Conservation (phyloP, 2,797 vertebrate genomes). For the Nannoperca australis region DNA sequence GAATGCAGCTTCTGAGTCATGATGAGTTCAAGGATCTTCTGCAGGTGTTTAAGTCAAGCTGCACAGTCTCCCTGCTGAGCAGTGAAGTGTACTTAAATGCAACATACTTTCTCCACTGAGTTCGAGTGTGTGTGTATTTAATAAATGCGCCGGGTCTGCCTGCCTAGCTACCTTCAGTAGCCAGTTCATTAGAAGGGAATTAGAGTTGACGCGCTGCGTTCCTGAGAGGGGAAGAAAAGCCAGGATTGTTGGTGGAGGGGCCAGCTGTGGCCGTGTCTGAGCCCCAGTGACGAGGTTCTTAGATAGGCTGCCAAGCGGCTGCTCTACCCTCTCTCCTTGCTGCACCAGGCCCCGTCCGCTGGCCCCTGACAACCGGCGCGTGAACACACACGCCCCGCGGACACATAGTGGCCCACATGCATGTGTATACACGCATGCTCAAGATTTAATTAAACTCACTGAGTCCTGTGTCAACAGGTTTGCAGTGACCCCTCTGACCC, state of each 20-base stretch:
- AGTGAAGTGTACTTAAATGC: constrained; percentile 43
- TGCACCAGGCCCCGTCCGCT: constrained; percentile 49
- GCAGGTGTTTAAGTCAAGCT: constrained; percentile 42
- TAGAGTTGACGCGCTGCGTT: constrained; percentile 76
- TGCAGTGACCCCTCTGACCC: constrained; percentile 45
- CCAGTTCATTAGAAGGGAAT: constrained; percentile 86
- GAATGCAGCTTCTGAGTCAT: constrained; percentile 25
- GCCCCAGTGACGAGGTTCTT: constrained; percentile 62
- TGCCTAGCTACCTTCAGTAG: constrained; percentile 68
- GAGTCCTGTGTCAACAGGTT: constrained; percentile 66
- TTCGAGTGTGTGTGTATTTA: constrained; percentile 56
- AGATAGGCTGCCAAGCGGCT: constrained; percentile 79
- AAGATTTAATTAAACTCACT: constrained; percentile 76
- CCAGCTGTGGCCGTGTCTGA: constrained; percentile 78
- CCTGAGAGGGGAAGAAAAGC: constrained; percentile 74
- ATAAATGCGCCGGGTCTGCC: constrained; percentile 61
- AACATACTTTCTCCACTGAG: constrained; percentile 49
- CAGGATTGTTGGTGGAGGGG: constrained; percentile 72
- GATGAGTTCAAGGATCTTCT: constrained; percentile 54
- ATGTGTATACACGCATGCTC: constrained; percentile 33
- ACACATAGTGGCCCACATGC: constrained; percentile 21
- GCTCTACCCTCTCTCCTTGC: constrained; percentile 57
- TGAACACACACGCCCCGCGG: constrained; percentile 14
- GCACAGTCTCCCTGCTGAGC: constrained; percentile 36
- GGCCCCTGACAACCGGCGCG: constrained; percentile 24